Evolutionary conservation across 2,113 vertebrate species (phyloP).

Genomic region (Eurystomus gularis): DNA sequence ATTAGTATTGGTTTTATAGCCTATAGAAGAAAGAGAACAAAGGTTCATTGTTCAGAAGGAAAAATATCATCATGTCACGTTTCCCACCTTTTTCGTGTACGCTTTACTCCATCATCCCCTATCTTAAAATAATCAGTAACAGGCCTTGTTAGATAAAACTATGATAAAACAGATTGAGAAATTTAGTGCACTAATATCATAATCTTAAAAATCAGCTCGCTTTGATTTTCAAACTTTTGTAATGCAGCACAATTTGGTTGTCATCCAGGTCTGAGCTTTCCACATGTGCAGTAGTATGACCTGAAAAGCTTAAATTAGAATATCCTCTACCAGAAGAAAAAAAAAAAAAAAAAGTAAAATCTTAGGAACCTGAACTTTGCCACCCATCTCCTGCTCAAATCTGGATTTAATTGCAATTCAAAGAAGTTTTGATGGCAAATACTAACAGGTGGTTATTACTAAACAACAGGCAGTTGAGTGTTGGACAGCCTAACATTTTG

Average conservation of each 20-base stretch:
- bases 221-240: background rate
- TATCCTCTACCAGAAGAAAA: background rate
- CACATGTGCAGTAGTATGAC: background rate
- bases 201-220: background rate
- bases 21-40: background rate
- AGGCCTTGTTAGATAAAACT: background rate
- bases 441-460: background rate
- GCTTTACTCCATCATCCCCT: background rate
- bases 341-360: background rate
- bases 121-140: background rate
- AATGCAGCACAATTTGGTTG: background rate
- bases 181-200: background rate
- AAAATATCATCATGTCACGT: background rate
- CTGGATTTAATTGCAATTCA: background rate
- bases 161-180: background rate
- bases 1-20: background rate
- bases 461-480: background rate
- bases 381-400: background rate
- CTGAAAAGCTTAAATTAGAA: background rate
- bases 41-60: background rate
- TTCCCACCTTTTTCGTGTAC: background rate
- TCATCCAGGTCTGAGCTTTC: background rate
- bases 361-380: background rate
- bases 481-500: background rate
- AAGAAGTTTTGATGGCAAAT: background rate